These are phyloP conservation scores for Bergia puertoricense DNA, from an alignment of 92 coral and sea anemone genomes.

Conservation along the genomic window DNA sequence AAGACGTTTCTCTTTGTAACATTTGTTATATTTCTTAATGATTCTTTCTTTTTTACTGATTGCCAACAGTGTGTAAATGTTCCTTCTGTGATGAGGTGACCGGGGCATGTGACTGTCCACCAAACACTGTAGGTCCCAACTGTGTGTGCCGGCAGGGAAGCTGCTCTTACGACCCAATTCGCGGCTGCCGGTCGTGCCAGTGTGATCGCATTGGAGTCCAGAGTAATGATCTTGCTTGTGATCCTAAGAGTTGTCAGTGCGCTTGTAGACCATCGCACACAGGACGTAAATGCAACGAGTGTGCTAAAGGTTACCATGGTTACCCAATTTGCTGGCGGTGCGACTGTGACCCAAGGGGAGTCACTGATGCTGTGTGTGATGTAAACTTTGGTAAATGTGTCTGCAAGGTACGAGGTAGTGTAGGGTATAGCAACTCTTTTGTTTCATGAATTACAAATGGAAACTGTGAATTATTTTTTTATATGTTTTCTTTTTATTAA, in stretches of 20 bases:
- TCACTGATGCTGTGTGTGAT: constrained; percentile 70
- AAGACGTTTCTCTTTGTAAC: neutral
- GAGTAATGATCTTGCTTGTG: constrained; percentile 67
- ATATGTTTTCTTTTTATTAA: too few species aligned
- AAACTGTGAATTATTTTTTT: too few species aligned
- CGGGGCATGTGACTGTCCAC: constrained; percentile 91
- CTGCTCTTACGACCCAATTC: constrained; percentile 84
- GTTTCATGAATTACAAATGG: neutral
- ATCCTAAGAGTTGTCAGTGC: constrained; percentile 78
- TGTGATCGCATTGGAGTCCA: constrained; percentile 85
- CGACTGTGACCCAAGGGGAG: constrained; percentile 86
- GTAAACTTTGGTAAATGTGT: constrained; percentile 68
- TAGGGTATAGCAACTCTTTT: neutral
- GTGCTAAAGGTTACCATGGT: constrained; percentile 86
- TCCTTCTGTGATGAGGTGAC: constrained; percentile 87
- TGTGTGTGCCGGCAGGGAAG: constrained; percentile 87
- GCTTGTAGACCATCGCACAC: constrained; percentile 76
- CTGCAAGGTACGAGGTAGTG: constrained; percentile 78
- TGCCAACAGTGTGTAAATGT: constrained; percentile 82
- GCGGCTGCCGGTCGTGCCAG: constrained; percentile 83
- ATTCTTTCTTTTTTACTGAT: neutral
- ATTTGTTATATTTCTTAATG: neutral
- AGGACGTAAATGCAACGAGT: constrained; percentile 83
- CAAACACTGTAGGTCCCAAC: constrained; percentile 88
- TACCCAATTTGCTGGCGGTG: constrained; percentile 85